A percentile compares a stretch with the other conserved stretches of the same genome.
Conservation (phyloP, 2,888 invertebrate species). For the Cryptocephalus moraei region DNA sequence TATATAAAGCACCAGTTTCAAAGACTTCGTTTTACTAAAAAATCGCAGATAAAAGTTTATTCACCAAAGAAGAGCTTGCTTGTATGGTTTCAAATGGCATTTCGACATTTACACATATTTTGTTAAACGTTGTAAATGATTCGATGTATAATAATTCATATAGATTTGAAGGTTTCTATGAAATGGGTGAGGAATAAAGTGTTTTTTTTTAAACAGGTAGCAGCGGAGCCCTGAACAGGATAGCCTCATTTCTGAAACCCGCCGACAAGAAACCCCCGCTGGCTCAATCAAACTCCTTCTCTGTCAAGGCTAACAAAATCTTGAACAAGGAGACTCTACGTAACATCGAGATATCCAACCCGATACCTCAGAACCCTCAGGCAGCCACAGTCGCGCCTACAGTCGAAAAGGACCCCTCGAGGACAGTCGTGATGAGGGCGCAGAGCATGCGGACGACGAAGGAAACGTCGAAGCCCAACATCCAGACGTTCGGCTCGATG, state of each 20-base stretch:
- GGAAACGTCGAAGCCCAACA: slow-evolving; percentile 40
- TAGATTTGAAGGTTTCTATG: too few relatives aligned
- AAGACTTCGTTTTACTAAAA: too few relatives aligned
- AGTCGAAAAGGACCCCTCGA: slow-evolving; percentile 37
- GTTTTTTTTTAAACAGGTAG: too few relatives aligned
- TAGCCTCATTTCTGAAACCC: slow-evolving; percentile 65
- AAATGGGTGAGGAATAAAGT: too few relatives aligned
- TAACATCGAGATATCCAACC: slow-evolving; percentile 72
- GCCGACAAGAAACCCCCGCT: slow-evolving; percentile 42
- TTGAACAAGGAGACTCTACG: slow-evolving; percentile 63
- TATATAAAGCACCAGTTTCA: too few relatives aligned
- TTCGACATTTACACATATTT: too few relatives aligned
- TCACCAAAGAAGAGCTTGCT: too few relatives aligned
- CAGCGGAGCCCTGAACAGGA: slow-evolving; percentile 52
- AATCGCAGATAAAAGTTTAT: too few relatives aligned
- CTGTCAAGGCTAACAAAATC: slow-evolving; percentile 51
- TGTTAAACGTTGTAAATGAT: too few relatives aligned
- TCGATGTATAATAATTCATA: too few relatives aligned
- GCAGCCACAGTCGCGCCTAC: slow-evolving; percentile 25
- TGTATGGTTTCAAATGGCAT: too few relatives aligned
- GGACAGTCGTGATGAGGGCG: slow-evolving; percentile 60
- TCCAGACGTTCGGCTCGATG: slow-evolving; percentile 78
- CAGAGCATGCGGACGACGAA: slow-evolving; percentile 68
- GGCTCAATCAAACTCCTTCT: slow-evolving; percentile 40
- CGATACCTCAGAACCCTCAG: slow-evolving; percentile 58